These are phyloP conservation scores for Macquaria ambigua DNA, from an alignment of 2,113 vertebrate genomes.

Conservation along the genomic window DNA sequence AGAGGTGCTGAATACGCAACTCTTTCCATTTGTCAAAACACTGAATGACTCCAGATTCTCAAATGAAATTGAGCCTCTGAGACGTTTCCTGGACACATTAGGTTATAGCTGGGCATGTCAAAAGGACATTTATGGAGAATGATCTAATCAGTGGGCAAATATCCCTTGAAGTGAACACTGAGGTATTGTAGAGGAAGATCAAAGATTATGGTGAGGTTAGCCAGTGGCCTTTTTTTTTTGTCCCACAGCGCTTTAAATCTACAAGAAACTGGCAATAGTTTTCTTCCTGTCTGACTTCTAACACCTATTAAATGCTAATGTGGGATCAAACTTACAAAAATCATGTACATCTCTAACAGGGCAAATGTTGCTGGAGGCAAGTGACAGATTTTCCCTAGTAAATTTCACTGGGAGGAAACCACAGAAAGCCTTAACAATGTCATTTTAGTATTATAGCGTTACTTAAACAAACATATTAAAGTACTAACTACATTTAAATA, in stretches of 20 bases:
- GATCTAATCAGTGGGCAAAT: constrained; percentile 52
- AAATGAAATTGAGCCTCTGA: constrained; percentile 37
- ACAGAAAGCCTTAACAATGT: constrained; percentile 22
- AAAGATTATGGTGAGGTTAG: constrained; percentile 32
- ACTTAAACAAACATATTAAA: constrained; percentile 39
- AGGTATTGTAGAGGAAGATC: constrained; percentile 37
- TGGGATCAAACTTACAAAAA: constrained; percentile 23
- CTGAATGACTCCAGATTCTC: constrained; percentile 32
- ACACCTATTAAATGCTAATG: constrained; percentile 45
- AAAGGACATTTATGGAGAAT: constrained; percentile 48
- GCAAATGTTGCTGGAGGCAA: constrained; percentile 26
- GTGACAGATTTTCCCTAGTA: constrained; percentile 29
- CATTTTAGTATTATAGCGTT: constrained; percentile 6
- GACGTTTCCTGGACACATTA: constrained; percentile 44
- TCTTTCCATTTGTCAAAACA: constrained; percentile 67
- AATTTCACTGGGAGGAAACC: constrained; percentile 21
- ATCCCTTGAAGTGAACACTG: constrained; percentile 27
- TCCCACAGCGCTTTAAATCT: constrained; percentile 46
- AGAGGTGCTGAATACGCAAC: constrained; percentile 51
- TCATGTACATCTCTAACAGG: constrained; percentile 21
- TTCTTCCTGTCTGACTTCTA: constrained; percentile 28
- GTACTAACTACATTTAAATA: background rate
- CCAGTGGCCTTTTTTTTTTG: constrained; percentile 53
- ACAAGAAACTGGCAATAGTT: constrained; percentile 32
- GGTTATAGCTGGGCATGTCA: constrained; percentile 32